These are phyloP conservation scores for Montipora capitata DNA, from an alignment of 92 coral and sea anemone genomes.

Conservation along the genomic window DNA sequence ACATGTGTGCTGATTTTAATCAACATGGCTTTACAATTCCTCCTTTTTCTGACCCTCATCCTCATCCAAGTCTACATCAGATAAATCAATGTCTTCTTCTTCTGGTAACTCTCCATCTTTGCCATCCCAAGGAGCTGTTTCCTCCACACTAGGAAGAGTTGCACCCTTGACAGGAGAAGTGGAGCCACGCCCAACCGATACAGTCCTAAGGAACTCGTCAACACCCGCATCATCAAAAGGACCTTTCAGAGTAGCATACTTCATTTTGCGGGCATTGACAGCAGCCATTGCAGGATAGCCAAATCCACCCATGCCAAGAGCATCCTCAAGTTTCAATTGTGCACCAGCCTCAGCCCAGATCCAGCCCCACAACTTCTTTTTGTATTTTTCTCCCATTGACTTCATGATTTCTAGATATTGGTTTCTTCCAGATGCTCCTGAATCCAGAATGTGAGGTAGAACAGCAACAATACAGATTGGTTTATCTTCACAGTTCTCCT, in stretches of 20 bases:
- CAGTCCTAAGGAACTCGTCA: slow-evolving; percentile 95
- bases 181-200: slow-evolving; percentile 98
- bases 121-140: slow-evolving; percentile 93
- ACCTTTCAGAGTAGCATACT: slow-evolving; percentile 85
- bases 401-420: slow-evolving; percentile 84
- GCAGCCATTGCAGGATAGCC: slow-evolving; percentile 98
- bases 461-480: slow-evolving; percentile 93
- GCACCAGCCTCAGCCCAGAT: slow-evolving; percentile 97
- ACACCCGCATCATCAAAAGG: slow-evolving; percentile 94
- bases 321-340: slow-evolving; percentile 92
- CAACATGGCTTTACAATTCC: slow-evolving; percentile 64
- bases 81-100: slow-evolving; percentile 95
- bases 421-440: slow-evolving; percentile 95
- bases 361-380: slow-evolving; percentile 96
- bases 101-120: slow-evolving; percentile 95
- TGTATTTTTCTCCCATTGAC: slow-evolving; percentile 96
- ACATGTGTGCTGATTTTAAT: neutral
- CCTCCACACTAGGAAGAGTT: slow-evolving; percentile 80
- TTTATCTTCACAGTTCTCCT: slow-evolving; percentile 86
- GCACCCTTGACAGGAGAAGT: slow-evolving; percentile 88
- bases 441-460: slow-evolving; percentile 93
- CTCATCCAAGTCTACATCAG: slow-evolving; percentile 94
- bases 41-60: slow-evolving; percentile 84
- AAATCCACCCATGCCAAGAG: slow-evolving; percentile 96
- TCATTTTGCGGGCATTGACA: slow-evolving; percentile 91